Evolutionary conservation across 1,140 invertebrate species (phyloP).

Genomic region (Diorhabda carinulata): DNA sequence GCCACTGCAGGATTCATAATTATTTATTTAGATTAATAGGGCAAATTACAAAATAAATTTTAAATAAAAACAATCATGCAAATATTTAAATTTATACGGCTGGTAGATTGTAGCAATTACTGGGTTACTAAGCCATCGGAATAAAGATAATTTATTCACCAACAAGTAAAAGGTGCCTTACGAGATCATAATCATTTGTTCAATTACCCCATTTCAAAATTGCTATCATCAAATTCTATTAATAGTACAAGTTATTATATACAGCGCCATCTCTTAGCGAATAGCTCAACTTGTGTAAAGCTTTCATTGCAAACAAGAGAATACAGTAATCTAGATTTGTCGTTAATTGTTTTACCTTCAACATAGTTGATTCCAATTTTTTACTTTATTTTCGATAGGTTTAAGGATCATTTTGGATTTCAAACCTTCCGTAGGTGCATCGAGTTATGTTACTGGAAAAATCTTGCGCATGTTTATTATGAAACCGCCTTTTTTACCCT

Average conservation of each 20-base stretch:
- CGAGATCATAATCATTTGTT: conserved; percentile 14
- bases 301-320: no score
- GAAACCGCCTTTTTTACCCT: conserved; percentile 20
- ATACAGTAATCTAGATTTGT: no score
- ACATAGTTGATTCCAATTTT: neutral
- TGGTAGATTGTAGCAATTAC: no score
- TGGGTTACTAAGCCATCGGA: no score
- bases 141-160: neutral
- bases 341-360: no score
- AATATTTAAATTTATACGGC: no score
- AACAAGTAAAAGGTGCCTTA: conserved; percentile 16
- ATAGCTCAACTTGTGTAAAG: neutral
- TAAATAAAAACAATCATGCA: no score
- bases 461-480: conserved; percentile 1
- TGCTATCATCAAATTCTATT: neutral
- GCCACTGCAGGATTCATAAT: no score
- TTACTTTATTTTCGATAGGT: neutral
- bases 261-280: neutral
- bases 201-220: conserved; percentile 13
- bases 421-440: no score
- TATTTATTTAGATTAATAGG: no score
- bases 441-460: neutral
- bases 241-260: neutral
- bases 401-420: neutral
- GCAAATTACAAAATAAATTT: no score